Conservation (phyloP, 2,888 invertebrate species). For the Schizaphis graminum region DNA sequence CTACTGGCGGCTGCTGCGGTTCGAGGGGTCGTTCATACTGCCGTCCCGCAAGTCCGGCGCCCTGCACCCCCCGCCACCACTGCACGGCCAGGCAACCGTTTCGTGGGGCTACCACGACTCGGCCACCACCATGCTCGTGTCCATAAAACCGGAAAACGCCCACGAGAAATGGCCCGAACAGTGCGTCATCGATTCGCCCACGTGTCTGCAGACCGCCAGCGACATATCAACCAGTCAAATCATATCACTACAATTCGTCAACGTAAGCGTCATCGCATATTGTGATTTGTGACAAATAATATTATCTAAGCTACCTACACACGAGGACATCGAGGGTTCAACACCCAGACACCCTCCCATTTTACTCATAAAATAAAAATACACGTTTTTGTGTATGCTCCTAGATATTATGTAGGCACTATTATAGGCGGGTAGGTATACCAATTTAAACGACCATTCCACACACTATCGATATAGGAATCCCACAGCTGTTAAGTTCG, state of each 20-base stretch:
- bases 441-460: not conserved
- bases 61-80: slow-evolving; percentile 68
- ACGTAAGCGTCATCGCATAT: slow-evolving; percentile 68
- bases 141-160: slow-evolving; percentile 67
- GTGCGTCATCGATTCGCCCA: slow-evolving; percentile 67
- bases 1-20: slow-evolving; percentile 69
- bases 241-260: slow-evolving; percentile 68
- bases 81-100: slow-evolving; percentile 68
- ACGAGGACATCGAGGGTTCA: too few species aligned
- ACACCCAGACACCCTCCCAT: too few species aligned
- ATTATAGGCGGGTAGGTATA: not conserved
- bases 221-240: slow-evolving; percentile 69
- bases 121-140: slow-evolving; percentile 68
- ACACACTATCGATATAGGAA: not conserved
- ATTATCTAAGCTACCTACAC: too few species aligned
- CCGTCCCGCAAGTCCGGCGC: slow-evolving; percentile 69
- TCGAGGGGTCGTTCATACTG: slow-evolving; percentile 69
- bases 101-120: slow-evolving; percentile 69
- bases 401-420: too few species aligned
- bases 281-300: too few species aligned
- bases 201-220: slow-evolving; percentile 69
- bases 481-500: not conserved
- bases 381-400: too few species aligned
- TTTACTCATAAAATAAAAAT: too few species aligned
- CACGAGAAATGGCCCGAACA: slow-evolving; percentile 67